Evolutionary conservation across 2,888 invertebrate species (phyloP).

Genomic region (Athalia circularis): DNA sequence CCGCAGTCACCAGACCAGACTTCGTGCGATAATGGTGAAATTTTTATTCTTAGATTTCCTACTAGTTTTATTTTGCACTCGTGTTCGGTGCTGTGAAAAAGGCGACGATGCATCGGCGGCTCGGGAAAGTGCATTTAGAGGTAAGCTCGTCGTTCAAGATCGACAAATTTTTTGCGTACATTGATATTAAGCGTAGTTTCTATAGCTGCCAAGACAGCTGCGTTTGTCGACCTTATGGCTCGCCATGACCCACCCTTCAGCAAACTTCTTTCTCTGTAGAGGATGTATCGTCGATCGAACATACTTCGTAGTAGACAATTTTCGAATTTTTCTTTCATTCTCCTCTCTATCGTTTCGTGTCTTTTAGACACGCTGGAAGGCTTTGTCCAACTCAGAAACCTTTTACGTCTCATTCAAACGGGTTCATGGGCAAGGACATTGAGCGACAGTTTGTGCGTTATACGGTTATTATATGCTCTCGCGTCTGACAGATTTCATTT

Average conservation of each 20-base stretch:
- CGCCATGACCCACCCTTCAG: background rate
- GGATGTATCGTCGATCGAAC: constrained; percentile 22
- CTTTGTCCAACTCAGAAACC: constrained; percentile 21
- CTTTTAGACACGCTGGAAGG: background rate
- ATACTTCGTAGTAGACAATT: constrained; percentile 25
- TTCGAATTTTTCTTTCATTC: constrained; percentile 17
- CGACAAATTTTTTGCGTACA: constrained; percentile 7
- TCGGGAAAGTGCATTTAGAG: background rate
- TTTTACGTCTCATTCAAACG: constrained; percentile 26
- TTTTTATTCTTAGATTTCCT: constrained; percentile 47
- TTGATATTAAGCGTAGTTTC: background rate
- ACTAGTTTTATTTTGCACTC: constrained; percentile 36
- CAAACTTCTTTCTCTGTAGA: background rate
- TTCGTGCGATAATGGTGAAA: constrained; percentile 43
- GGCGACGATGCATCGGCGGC: background rate
- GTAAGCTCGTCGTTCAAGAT: background rate
- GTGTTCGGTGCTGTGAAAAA: constrained; percentile 40
- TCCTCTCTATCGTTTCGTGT: background rate
- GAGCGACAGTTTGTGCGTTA: constrained; percentile 3
- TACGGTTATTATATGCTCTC: background rate
- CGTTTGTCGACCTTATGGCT: constrained; percentile 18
- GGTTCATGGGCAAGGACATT: constrained; percentile 7
- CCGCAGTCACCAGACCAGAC: background rate
- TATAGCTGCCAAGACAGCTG: background rate
- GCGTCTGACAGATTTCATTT: constrained; percentile 20